Base-by-base conservation (phyloP, 2,113 vertebrate genomes). In the Pterocles gutturalis region DNA sequence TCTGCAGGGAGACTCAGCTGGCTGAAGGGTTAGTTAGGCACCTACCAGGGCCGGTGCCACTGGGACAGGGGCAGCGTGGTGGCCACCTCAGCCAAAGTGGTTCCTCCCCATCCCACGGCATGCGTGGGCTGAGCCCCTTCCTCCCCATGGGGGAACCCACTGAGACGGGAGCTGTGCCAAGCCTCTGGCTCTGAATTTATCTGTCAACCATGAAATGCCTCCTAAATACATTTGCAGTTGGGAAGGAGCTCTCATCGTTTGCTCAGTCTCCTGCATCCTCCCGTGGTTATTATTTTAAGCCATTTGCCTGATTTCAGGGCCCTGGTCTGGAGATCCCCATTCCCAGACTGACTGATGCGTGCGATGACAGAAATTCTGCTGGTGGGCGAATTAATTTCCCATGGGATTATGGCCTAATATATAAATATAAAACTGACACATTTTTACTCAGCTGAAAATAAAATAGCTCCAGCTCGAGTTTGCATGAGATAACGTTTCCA, bases 341-440 rank as follows among this genome's bases (percentile, higher is more conserved):
- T 97, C 90, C 92, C 94, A 97, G 97, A 94, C 96, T 90, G 92
- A 78, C 93, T 94, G 95, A 93, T 94, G 83, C 5, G 1, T 73
- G 71, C 0, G 64, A 94, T 95, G 97, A 94, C 94, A 97, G 92
- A 90, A 83, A 64, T 92, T 95, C 94, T 96, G 97, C 93, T 81
- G 36, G 78, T 76, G 80, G 90, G 83, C 90, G 93, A 93, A 84
- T 92, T 87, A 67, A 95, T 93, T 94, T 95, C 97, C 92, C 92
- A 28, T 84, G 95, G 69, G 96, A 86, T 84, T 25, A 24, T 1
- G 24, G 64, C 64, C 83, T 89, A 75, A 64, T 89, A 78, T 13
- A 96, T 89, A 94, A 95, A 96, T 96, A 94, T 93, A 70, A 93
- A 96, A 54, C 97, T 55, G 92, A 88, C 92, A 92, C 92, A 45